These are phyloP conservation scores for Zoanthus gigantus DNA, from an alignment of 92 coral and sea anemone species.

Conservation along the genomic window DNA sequence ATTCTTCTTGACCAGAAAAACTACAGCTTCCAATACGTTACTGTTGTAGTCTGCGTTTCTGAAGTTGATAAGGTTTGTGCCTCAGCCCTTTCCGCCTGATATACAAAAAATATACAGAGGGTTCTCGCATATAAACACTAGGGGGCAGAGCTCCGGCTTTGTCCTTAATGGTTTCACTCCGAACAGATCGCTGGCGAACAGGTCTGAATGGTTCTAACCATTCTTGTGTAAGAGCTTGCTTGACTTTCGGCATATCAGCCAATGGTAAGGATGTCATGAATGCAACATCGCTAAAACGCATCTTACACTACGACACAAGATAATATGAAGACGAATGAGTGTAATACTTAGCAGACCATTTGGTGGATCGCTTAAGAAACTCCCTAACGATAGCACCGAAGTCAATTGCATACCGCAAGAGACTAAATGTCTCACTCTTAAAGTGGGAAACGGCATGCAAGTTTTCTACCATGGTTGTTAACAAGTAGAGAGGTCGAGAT, in stretches of 20 bases:
- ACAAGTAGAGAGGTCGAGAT: slow-evolving; percentile 40
- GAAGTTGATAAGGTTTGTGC: no score
- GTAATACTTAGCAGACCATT: slow-evolving; percentile 43
- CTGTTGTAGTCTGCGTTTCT: no score
- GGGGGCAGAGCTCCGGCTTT: not conserved
- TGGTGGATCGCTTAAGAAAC: slow-evolving; percentile 32
- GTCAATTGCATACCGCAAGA: not conserved
- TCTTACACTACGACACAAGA: not conserved
- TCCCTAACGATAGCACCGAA: slow-evolving; percentile 12
- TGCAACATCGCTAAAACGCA: slow-evolving; percentile 30
- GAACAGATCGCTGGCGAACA: no score
- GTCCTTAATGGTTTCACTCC: no score
- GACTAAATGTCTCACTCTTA: slow-evolving; percentile 8
- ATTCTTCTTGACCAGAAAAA: no score
- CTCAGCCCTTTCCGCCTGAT: no score
- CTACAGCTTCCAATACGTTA: no score
- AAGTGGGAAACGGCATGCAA: slow-evolving; percentile 17
- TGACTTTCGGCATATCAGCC: no score
- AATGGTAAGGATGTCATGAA: no score
- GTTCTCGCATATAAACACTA: slow-evolving; percentile 10
- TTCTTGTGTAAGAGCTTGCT: no score
- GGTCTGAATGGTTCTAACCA: no score
- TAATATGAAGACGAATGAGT: no score
- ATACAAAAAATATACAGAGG: not conserved
- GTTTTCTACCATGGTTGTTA: slow-evolving; percentile 39